Base-by-base conservation (phyloP, 1,140 invertebrate species). In the Cataglyphis hispanica region DNA sequence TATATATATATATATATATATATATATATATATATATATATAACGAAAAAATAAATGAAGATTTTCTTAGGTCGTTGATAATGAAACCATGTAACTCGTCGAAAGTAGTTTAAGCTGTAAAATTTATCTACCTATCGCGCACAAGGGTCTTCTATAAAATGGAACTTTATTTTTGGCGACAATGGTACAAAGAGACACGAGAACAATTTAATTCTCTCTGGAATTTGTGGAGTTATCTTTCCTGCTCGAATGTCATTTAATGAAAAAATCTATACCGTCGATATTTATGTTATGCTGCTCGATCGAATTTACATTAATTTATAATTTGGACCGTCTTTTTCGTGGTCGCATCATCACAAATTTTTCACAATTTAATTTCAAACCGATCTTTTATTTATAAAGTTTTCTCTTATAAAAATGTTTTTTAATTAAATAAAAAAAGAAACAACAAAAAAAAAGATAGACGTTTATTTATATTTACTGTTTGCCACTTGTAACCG, bases 231-330 rank as follows among this genome's bases (percentile, higher is more conserved):
- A 75, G 80, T 87, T 81, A 87, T 50, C 60, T 75, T 85, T 80
- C 58, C 88, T 74, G 46, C 50, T 61, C 64, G 67, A 40, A 19
- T 16, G 6, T 37, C 75, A 76, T 83, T 89, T 76, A 66, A 67
- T 84, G 58, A 37, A 81, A 37, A 58, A 27, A 50, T 50, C 4
- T 16, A 50, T 19, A 50, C 10, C 8, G 0, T n/a, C 46, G 60
- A 81, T 89, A 85, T 84, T 89, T 19, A 50, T 19, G 84, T 89
- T 84, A 89, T 88, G 70, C 81, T 89, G n/a, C n/a, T 56, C 85
- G 81, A 61, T 77, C 34, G 13, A 43, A 40, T 66, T 88, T 74
- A 58, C 50, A n/a, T 50, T 50, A 19, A 46, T 50, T 50, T 50
- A 50, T 37, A 31, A 84, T 75, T 85, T 83, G 64, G 31, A 63